Conservation (phyloP, 2,113 vertebrate species). For the Mionectes macconnelli region DNA sequence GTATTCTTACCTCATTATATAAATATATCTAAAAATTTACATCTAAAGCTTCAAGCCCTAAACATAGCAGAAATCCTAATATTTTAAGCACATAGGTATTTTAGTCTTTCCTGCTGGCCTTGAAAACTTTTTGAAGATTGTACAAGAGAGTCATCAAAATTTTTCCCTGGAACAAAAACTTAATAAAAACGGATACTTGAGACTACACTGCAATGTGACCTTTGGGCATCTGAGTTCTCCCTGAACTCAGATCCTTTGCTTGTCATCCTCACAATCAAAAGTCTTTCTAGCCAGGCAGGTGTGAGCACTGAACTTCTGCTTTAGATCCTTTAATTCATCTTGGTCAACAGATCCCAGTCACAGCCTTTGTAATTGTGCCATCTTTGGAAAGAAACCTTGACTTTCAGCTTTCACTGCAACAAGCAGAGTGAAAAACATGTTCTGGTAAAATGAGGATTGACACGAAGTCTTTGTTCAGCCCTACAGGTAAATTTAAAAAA, state of each 20-base stretch:
- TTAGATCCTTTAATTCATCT: not conserved
- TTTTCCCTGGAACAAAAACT: not conserved
- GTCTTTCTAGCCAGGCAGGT: not conserved
- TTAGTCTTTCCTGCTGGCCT: not conserved
- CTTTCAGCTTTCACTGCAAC: not conserved
- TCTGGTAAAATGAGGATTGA: not conserved
- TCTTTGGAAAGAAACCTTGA: not conserved
- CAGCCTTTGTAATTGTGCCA: not conserved
- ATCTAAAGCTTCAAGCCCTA: not conserved
- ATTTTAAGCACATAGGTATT: not conserved
- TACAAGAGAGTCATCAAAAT: not conserved
- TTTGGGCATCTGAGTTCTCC: not conserved
- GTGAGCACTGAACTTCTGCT: not conserved
- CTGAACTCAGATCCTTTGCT: not conserved
- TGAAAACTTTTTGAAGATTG: not conserved
- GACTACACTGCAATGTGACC: not conserved
- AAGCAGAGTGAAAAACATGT: not conserved
- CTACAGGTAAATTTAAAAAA: not conserved
- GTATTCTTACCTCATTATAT: not conserved
- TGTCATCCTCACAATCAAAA: not conserved
- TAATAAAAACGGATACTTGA: not conserved
- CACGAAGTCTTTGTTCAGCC: not conserved
- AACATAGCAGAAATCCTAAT: not conserved
- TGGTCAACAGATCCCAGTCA: not conserved
- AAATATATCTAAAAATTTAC: not conserved